Evolutionary conservation across 2,113 vertebrate species (phyloP), one percentile per base, ranked within the genome.

Genomic region (Heterocephalus glaber): DNA sequence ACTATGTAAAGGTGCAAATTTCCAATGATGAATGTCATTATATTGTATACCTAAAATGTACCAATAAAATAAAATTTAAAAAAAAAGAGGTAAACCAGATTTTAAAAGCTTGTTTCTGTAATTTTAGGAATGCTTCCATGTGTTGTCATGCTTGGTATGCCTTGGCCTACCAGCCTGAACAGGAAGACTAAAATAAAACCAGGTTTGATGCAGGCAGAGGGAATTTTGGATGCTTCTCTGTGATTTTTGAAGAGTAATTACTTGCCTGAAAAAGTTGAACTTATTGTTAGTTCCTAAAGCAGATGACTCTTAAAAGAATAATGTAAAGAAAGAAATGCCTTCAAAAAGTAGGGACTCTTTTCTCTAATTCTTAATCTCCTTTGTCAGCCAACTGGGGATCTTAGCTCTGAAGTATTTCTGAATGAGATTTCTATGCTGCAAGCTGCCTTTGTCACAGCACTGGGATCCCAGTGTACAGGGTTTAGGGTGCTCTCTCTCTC

Each of bases 141-240:
- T 3, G 1, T 44, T 2, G 4, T 52, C 24, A 1, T 38, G 54
- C 77, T 56, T 70, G 28, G n/a, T 12, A 20, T 8, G 24, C 82
- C 68, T 10, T 30, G 63, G 33, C 89, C 77, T 41, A 44, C 65
- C 60, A 16, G 74, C 68, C 61, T 6, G 28, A 61, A 58, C 2
- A 4, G 28, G 35, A 35, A 89, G n/a, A 66, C 65, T 60, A 4
- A 90, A 76, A 85, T 90, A 85, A 94, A 96, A 80, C 93, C 72
- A 86, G 52, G 28, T 30, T 94, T 24, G 54, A 52, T 24, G 49
- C n/a, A 52, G 4, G 16, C 5, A 49, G 70, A 22, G 38, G 56
- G 60, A 38, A 65, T 80, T 77, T 41, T 0, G 0, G 60, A 56
- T 38, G 66, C 28, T 86, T 86, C 54, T 41, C 61, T 65, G 35